Evolutionary conservation across 92 coral and sea anemone species (phyloP).

Genomic region (Porites divaricata): DNA sequence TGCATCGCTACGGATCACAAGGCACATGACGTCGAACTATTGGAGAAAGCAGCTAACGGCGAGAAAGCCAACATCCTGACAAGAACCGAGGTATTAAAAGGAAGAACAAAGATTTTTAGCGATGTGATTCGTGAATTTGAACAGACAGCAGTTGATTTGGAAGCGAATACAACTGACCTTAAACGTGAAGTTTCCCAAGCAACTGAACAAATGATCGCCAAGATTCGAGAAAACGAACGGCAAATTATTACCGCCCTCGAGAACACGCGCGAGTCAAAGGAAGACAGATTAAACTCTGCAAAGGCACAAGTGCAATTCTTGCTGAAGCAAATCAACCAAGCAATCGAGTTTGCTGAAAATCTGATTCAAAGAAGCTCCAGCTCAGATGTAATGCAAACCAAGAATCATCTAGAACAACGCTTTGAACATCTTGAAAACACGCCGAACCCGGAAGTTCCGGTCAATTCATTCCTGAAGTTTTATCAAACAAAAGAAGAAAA

Average conservation of each 20-base stretch:
- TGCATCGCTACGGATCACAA: neutral
- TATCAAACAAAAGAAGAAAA: neutral
- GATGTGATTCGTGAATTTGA: neutral
- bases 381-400: neutral
- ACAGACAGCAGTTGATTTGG: neutral
- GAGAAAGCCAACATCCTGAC: neutral
- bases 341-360: neutral
- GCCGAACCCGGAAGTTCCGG: neutral
- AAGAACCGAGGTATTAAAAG: neutral
- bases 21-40: neutral
- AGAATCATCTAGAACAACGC: neutral
- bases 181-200: constrained; percentile 4
- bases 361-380: neutral
- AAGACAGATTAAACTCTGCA: neutral
- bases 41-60: neutral
- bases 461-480: neutral
- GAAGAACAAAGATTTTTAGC: neutral
- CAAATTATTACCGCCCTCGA: neutral
- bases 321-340: neutral
- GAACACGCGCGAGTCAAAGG: neutral
- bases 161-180: neutral
- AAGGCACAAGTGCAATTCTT: neutral
- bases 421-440: neutral
- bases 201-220: neutral
- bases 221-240: neutral